These are phyloP conservation scores for Trachelus stipa DNA, from an alignment of 2,888 invertebrate genomes.

Conservation along the genomic window DNA sequence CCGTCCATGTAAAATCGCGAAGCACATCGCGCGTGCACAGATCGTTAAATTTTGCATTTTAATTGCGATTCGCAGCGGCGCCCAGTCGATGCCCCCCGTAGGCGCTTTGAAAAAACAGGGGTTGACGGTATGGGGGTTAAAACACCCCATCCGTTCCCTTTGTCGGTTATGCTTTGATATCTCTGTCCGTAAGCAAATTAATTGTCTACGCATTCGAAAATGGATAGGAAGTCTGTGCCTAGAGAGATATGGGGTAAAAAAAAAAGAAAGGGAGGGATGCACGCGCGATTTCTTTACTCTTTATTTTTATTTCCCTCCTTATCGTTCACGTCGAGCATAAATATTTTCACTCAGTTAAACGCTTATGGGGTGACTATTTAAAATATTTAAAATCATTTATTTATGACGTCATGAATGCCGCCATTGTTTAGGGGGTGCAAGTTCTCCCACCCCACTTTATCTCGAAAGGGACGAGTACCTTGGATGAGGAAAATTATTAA, in stretches of 20 bases:
- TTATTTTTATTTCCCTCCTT: neutral
- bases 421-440: constrained; percentile 6
- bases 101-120: constrained; percentile 37
- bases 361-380: constrained; percentile 39
- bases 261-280: constrained; percentile 31
- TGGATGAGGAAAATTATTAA: constrained; percentile 14
- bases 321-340: constrained; percentile 43
- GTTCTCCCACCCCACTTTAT: constrained; percentile 1
- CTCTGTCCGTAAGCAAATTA: constrained; percentile 48
- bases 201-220: constrained; percentile 42
- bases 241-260: neutral
- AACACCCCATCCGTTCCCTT: constrained; percentile 30
- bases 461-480: neutral
- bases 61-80: constrained; percentile 46
- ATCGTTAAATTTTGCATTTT: constrained; percentile 55
- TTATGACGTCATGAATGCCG: neutral
- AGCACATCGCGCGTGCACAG: constrained; percentile 32
- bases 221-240: neutral
- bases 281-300: neutral
- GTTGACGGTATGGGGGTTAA: constrained; percentile 52
- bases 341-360: constrained; percentile 54
- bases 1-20: constrained; percentile 34
- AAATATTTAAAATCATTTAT: constrained; percentile 19
- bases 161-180: constrained; percentile 42
- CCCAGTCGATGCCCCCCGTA: constrained; percentile 22